Conservation (phyloP, 2,113 vertebrate species). For the Ciconia stormi region DNA sequence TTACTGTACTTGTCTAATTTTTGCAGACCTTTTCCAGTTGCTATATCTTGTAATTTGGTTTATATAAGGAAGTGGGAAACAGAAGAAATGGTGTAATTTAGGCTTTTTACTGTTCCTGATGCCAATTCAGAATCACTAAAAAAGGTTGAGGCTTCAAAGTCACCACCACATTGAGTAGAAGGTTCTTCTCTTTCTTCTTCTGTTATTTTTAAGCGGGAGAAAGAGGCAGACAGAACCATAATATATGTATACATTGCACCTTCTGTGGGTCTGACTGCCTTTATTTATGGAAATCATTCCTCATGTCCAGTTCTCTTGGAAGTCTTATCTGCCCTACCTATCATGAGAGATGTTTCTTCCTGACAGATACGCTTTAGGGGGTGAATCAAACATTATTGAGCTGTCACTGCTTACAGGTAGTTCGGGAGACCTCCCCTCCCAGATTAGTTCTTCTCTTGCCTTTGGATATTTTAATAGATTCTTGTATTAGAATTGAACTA, state of each 20-base stretch:
- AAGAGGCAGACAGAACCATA: background rate
- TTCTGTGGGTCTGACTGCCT: background rate
- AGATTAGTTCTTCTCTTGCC: background rate
- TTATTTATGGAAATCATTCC: background rate
- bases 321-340: background rate
- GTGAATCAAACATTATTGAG: conserved; percentile 7
- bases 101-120: background rate
- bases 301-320: background rate
- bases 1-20: background rate
- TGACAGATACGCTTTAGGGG: background rate
- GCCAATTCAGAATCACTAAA: background rate
- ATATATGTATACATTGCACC: background rate
- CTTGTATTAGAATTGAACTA: background rate
- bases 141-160: background rate
- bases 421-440: background rate
- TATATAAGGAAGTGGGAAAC: background rate
- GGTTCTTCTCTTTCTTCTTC: background rate
- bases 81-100: background rate
- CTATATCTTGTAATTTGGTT: background rate
- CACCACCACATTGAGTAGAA: background rate
- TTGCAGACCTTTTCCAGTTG: background rate
- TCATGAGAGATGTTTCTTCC: background rate
- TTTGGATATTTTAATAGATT: conserved; percentile 5
- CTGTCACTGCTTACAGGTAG: background rate
- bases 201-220: background rate